These are phyloP conservation scores for Aphidius colemani DNA, from an alignment of 2,888 invertebrate species.

Conservation along the genomic window DNA sequence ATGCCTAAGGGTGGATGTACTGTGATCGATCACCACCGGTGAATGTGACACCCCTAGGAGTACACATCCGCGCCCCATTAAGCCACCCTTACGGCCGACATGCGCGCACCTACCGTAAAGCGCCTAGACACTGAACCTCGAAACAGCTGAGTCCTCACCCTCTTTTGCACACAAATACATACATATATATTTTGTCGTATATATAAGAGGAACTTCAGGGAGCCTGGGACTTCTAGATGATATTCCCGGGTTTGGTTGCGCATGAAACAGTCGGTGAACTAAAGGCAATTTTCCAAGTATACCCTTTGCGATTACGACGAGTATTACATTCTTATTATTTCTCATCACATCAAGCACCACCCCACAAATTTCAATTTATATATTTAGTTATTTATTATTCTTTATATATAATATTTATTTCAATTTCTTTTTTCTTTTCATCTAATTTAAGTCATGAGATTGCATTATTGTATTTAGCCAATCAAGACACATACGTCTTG, in stretches of 20 bases:
- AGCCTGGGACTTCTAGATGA: background rate
- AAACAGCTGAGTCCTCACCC: slow-evolving; percentile 37
- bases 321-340: background rate
- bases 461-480: too few species aligned
- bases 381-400: background rate
- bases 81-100: slow-evolving; percentile 48
- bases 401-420: background rate
- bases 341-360: slow-evolving; percentile 1
- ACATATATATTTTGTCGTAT: background rate
- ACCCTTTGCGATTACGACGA: too few species aligned
- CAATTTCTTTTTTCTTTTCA: too few species aligned
- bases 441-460: too few species aligned
- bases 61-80: slow-evolving; percentile 57
- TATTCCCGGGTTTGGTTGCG: slow-evolving; percentile 1
- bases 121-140: slow-evolving; percentile 32
- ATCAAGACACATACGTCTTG: too few species aligned
- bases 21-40: slow-evolving; percentile 56
- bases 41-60: slow-evolving; percentile 55
- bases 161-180: slow-evolving; percentile 26
- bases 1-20: slow-evolving; percentile 50
- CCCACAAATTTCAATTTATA: background rate
- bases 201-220: background rate
- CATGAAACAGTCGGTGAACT: background rate
- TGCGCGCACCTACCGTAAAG: slow-evolving; percentile 43
- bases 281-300: too few species aligned